phyloP scores from a whole-genome alignment of 1,140 invertebrate genomes.

The Amyelois transitella region DNA sequence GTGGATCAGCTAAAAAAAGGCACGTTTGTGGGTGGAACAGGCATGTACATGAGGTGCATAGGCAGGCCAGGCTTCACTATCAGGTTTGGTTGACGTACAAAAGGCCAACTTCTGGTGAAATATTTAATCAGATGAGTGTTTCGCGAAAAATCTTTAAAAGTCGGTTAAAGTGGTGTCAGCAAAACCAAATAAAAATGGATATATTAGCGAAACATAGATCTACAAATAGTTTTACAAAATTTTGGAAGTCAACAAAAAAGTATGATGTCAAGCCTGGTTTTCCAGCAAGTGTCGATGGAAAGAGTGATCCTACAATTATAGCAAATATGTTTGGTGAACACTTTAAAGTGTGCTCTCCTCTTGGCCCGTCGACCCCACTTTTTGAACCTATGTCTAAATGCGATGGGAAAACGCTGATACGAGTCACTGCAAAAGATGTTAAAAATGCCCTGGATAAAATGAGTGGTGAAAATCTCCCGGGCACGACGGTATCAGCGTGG shows the following conservation, averaged over 20 bases:
- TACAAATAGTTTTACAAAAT: constrained; percentile 10
- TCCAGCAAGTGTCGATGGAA: constrained; percentile 9
- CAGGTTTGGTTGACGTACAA: constrained; percentile 4
- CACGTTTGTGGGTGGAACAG: constrained; percentile 11
- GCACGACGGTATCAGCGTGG: constrained; percentile 8
- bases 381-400: background rate
- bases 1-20: background rate
- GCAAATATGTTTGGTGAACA: constrained; percentile 12
- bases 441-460: background rate
- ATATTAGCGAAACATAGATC: constrained; percentile 6
- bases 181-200: constrained; percentile 12
- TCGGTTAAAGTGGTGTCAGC: constrained; percentile 16
- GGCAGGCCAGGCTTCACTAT: constrained; percentile 10
- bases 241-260: constrained; percentile 17
- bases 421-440: background rate
- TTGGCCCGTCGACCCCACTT: background rate
- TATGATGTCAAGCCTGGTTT: constrained; percentile 8
- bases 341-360: constrained; percentile 1
- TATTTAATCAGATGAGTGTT: constrained; percentile 9
- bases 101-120: constrained; percentile 1
- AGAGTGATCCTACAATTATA: constrained; percentile 5
- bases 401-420: background rate
- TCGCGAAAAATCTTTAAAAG: constrained; percentile 20
- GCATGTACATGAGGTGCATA: constrained; percentile 9
- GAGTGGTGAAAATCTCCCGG: constrained; percentile 11